Base-by-base conservation (phyloP, 2,888 invertebrate genomes). In the Drosophila pseudotakahashii region DNA sequence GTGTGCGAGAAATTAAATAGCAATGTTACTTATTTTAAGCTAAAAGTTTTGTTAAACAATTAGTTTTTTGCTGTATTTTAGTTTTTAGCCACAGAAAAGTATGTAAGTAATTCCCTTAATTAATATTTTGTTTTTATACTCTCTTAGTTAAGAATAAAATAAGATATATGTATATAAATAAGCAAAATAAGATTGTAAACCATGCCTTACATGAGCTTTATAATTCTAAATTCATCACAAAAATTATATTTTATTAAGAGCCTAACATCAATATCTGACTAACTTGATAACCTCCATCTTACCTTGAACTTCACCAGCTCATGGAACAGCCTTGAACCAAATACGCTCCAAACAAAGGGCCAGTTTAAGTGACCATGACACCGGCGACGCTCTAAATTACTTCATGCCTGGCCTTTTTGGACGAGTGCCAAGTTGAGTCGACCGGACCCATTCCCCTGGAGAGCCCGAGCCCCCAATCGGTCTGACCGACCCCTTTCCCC, bases 381-480 rank as follows among this genome's bases (percentile, higher is more conserved):
- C 36, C 51, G 52, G 36, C 64, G 54, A 59, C 72, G 72, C 45
- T 54, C 72, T 72, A 57, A 45, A 44, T 72, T 73, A 67, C 75
- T 75, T 51, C 52, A 67, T 63, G 59, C 75, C 72, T 54, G 67
- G 71, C 59, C 45, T 23, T 68, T 68, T 63, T 75, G 75, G 75
- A 67, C 23, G 57, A 14, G 19, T 67, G 75, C 75, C 75, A 72
- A 72, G 73, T 54, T 48, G 47, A 42, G 34, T 63, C 47, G 19
- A 6, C 45, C 11, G 6, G 3, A 13, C 34, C 54, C 47, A 2
- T 7, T 7, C 7, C 32, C 32, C 47, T 16, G 16, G 16, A 14
- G 32, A 32, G 3, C 16, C 47, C 47, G 32, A 32, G 3, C 16
- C 47, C 47, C 47, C 19, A 19, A 19, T 19, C 19, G 19, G 19